Evolutionary conservation across 2,888 invertebrate species (phyloP), one percentile per base, ranked within the genome.

Genomic region (Anoplius nigerrimus): DNA sequence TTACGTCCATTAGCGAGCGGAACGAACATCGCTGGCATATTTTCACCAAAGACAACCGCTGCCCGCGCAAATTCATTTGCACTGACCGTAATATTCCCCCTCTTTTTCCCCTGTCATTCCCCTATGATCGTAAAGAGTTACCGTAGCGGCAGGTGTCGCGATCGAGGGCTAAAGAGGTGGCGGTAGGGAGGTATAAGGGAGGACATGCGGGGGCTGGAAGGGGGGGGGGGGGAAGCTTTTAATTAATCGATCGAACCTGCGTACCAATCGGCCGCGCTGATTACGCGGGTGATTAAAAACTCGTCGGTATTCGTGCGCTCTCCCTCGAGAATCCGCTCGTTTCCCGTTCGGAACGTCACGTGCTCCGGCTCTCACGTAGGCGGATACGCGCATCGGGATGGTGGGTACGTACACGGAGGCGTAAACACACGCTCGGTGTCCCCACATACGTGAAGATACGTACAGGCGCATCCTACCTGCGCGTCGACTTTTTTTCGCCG

Each of bases 201-300:
- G 42, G 13, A 42, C 8, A 13, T 8, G 42, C 6, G 42, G 13
- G 16, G 52, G 3, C 4, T 4, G 24, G 4, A 20, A 18, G 18
- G 21, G 18, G 15, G 27, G 21, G 1, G 42, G 42, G 5, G 43
- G 15, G 16, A 21, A 16, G 27, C 20, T 57, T 57, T 57, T 57
- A 57, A 57, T 57, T 57, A 57, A 57, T 57, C 57, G 57, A 57
- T 57, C 57, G 18, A 18, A 42, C 43, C 16, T n/a, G 16, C 16
- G 43, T 57, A 43, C 57, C 57, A 43, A 57, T 57, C 57, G 20
- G 21, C 57, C 57, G 57, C 43, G 55, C 57, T 57, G 42, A 57
- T 57, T 57, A 57, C 57, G 57, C 57, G 43, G 42, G 43, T 57
- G 57, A 57, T 57, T 57, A 57, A 57, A 57, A 57, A 42, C 4